Base-by-base conservation (phyloP, 2,888 invertebrate genomes). In the Spialia ferax region DNA sequence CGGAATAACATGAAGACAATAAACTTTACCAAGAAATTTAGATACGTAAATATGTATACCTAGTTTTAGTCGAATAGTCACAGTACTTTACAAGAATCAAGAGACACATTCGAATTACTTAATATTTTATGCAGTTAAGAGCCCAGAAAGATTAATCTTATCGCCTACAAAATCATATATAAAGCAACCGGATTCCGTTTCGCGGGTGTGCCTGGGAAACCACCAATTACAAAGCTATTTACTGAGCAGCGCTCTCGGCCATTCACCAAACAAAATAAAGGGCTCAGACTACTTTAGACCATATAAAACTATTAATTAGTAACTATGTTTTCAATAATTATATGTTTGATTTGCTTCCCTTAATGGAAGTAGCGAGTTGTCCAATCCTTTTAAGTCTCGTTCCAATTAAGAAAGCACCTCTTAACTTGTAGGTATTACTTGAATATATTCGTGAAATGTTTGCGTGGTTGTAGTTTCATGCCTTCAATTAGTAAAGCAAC, bases 221-320 rank as follows among this genome's bases (percentile, higher is more conserved):
- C 74, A 75, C 76, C 78, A 82, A 83, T 84, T 83, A 84, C 79
- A 73, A 77, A 76, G 72, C 76, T 80, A 81, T 80, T 77, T 64
- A 65, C 68, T 61, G 61, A 63, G 61, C 32, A 55, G 42, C 52
- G 50, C 35, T 15, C 32, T 55, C 20, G 45, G 26, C 60, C 66
- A 60, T 54, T 66, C 66, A 66, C 60, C 75, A 48, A 75, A 76
- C 74, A 75, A 64, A 70, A 73, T 75, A 71, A 65, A 63, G 68
- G 65, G 61, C 8, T 29, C 8, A 1, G 29, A 29, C n/a, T n/a
- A 29, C 13, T 70, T 70, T 70, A 65, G 29, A 62, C 81, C 77
- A 69, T 78, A 79, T 76, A 81, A 56, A 77, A 76, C 73, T 71
- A 73, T 81, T 88, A 86, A 87, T 87, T 83, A 86, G 81, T 82